phyloP scores from a whole-genome alignment of 2,888 invertebrate genomes.

The Pyrocoelia pectoralis region DNA sequence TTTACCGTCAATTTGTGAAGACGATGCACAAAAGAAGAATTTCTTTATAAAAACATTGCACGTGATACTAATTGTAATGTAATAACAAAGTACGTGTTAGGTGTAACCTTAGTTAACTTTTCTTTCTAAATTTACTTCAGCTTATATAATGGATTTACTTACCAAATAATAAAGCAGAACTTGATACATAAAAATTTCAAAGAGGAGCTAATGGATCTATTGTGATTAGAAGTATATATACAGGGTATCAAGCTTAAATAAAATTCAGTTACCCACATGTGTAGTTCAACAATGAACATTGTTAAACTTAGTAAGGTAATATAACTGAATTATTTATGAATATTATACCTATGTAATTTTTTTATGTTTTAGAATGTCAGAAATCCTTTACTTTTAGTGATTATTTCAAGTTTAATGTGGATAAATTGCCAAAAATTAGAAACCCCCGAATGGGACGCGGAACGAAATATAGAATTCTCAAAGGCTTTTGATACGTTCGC shows the following conservation, averaged over 20 bases:
- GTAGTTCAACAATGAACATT: background rate
- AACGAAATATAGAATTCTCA: background rate
- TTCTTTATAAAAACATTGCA: too few relatives aligned
- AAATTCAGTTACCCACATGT: background rate
- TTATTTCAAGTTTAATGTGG: background rate
- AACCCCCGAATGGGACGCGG: background rate
- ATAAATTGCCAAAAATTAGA: background rate
- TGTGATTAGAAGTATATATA: constrained; percentile 4
- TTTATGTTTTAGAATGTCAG: background rate
- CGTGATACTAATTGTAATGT: too few relatives aligned
- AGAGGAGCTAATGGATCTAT: constrained; percentile 6
- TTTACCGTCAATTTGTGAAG: too few relatives aligned
- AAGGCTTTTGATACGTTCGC: background rate
- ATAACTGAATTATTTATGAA: background rate
- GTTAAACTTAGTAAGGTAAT: background rate
- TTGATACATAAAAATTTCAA: constrained; percentile 4
- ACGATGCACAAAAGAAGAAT: too few relatives aligned
- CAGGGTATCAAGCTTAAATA: background rate
- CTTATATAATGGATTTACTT: too few relatives aligned
- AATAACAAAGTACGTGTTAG: too few relatives aligned
- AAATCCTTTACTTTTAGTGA: background rate
- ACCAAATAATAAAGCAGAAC: background rate
- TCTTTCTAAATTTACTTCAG: too few relatives aligned
- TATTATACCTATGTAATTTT: background rate
- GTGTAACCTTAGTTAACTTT: too few relatives aligned